Conservation (phyloP, 2,797 vertebrate species). For the Thripadectes ignobilis region DNA sequence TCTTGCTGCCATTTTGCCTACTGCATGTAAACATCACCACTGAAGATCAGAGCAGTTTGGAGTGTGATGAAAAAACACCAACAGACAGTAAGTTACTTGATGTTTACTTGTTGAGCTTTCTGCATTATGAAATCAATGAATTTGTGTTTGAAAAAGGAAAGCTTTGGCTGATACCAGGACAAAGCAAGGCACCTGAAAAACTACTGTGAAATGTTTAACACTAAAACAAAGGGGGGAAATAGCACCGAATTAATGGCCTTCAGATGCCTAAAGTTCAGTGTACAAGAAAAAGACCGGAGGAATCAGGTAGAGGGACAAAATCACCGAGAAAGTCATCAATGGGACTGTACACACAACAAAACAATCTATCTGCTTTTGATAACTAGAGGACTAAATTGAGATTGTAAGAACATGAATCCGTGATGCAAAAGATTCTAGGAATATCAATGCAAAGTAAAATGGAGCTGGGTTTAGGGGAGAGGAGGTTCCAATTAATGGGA, state of each 20-base stretch:
- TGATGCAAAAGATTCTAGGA: not conserved
- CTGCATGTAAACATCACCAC: not conserved
- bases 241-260: not conserved
- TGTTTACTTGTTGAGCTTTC: not conserved
- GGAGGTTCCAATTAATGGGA: not conserved
- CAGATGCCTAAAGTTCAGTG: not conserved
- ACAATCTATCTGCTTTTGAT: not conserved
- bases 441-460: not conserved
- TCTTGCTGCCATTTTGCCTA: not conserved
- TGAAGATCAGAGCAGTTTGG: not conserved
- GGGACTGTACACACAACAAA: not conserved
- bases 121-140: not conserved
- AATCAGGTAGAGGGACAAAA: not conserved
- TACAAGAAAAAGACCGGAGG: not conserved
- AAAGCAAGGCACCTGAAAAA: not conserved
- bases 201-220: not conserved
- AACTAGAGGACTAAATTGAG: not conserved
- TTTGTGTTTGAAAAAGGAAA: not conserved
- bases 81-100: not conserved
- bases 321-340: not conserved
- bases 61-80: not conserved
- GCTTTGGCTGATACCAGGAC: not conserved
- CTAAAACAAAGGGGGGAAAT: fast-evolving
- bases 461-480: not conserved
- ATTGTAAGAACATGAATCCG: not conserved